Conservation (phyloP, 1,140 invertebrate genomes). For the Heliconius himera region DNA sequence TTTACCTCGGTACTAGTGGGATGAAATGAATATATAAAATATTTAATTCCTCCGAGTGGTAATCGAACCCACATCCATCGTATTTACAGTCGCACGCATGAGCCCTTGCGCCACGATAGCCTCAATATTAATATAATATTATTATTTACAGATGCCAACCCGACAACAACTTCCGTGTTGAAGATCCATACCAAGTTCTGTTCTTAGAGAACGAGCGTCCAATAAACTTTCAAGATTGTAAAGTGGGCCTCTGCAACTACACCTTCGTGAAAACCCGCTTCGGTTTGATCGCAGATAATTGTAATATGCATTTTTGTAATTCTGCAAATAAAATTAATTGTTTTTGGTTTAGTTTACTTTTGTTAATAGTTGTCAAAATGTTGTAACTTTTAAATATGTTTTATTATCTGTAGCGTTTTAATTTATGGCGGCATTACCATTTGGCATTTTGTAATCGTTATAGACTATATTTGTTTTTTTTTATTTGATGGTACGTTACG, state of each 20-base stretch:
- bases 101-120: too few relatives aligned
- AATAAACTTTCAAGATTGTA: conserved; percentile 83
- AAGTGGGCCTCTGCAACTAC: conserved; percentile 85
- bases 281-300: conserved; percentile 58
- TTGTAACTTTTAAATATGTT: not conserved
- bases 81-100: too few relatives aligned
- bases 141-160: conserved; percentile 76
- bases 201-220: conserved; percentile 85
- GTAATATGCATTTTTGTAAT: conserved; percentile 71
- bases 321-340: conserved; percentile 42
- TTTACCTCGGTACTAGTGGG: too few relatives aligned
- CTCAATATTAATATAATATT: too few relatives aligned
- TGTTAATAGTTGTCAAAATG: not conserved
- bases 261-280: conserved; percentile 64
- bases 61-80: too few relatives aligned
- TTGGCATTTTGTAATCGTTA: not conserved
- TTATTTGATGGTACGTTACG: not conserved
- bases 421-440: not conserved
- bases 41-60: too few relatives aligned
- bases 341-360: not conserved
- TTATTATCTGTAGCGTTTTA: not conserved
- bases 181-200: conserved; percentile 82
- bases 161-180: conserved; percentile 67
- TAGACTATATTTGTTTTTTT: too few relatives aligned
- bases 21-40: too few relatives aligned